A percentile compares a stretch with the other conserved stretches of the same genome.
Evolutionary conservation across 1,140 invertebrate genomes (phyloP).

Genomic region (Vollenhovia emeryi): DNA sequence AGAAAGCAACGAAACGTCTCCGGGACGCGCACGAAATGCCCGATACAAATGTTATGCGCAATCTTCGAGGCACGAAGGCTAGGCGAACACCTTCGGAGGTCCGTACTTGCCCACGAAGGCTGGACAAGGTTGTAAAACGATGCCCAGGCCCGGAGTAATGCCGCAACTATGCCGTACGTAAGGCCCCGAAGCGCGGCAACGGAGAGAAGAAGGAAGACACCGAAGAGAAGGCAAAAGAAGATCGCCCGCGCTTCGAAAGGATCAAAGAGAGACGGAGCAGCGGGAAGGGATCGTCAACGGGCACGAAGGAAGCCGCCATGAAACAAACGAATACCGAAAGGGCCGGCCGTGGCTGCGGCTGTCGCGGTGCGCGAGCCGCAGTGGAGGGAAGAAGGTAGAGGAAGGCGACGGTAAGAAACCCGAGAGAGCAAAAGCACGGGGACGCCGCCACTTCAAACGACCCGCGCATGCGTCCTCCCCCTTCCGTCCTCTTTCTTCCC

Average conservation of each 20-base stretch:
- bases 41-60: neutral
- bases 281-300: conserved; percentile 61
- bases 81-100: conserved; percentile 63
- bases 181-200: conserved; percentile 63
- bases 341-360: conserved; percentile 72
- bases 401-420: conserved; percentile 75
- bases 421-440: conserved; percentile 77
- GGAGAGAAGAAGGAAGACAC: conserved; percentile 31
- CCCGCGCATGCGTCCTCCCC: conserved; percentile 79
- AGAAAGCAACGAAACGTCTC: neutral
- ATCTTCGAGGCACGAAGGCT: conserved; percentile 5
- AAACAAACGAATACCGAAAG: conserved; percentile 84
- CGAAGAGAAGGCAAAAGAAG: conserved; percentile 30
- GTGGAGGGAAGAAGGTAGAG: conserved; percentile 55
- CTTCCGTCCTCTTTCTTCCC: conserved; percentile 72
- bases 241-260: conserved; percentile 28
- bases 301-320: conserved; percentile 78
- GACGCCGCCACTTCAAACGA: conserved; percentile 83
- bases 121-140: conserved; percentile 74
- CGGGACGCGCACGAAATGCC: neutral
- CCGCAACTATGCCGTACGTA: conserved; percentile 76
- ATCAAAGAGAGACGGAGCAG: conserved; percentile 56
- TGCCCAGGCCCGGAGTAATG: conserved; percentile 68
- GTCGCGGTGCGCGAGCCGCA: conserved; percentile 62
- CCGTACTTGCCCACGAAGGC: conserved; percentile 52